A percentile compares a stretch with the other conserved stretches of the same genome.
Evolutionary conservation across 1,140 invertebrate genomes (phyloP).

Genomic region (Rhysida immarginata): DNA sequence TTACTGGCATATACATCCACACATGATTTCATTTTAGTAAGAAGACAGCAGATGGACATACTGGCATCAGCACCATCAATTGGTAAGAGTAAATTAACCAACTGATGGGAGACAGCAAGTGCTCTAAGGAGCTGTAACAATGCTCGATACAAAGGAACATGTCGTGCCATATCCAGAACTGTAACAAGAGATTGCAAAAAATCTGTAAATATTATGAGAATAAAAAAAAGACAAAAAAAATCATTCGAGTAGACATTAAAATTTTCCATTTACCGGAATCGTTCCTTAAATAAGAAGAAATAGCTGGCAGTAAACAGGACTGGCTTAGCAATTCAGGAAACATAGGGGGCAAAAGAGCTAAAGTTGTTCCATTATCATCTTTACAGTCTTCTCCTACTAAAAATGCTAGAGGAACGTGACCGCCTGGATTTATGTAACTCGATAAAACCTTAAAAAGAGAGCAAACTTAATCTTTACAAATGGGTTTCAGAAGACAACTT

Average conservation of each 20-base stretch:
- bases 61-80: conserved; percentile 17
- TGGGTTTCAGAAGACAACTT: too few relatives aligned
- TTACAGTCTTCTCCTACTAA: too few relatives aligned
- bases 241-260: too few relatives aligned
- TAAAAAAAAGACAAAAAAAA: too few relatives aligned
- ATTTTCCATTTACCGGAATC: conserved; percentile 68
- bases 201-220: neutral
- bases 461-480: too few relatives aligned
- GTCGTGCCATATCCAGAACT: conserved; percentile 85
- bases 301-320: conserved; percentile 69
- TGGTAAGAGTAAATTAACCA: conserved; percentile 50
- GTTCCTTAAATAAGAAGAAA: conserved; percentile 81
- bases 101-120: conserved; percentile 48
- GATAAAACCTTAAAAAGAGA: conserved; percentile 59
- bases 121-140: conserved; percentile 64
- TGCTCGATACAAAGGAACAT: conserved; percentile 77
- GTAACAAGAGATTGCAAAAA: conserved; percentile 8
- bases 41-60: conserved; percentile 44
- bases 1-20: conserved; percentile 78
- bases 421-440: conserved; percentile 69
- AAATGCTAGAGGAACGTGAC: conserved; percentile 23
- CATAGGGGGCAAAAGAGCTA: conserved; percentile 37
- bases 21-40: conserved; percentile 73
- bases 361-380: conserved; percentile 14
- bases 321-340: conserved; percentile 59